Evolutionary conservation across 2,797 vertebrate genomes (phyloP), one percentile per base, ranked within the genome.

Genomic region (Peromyscus eremicus): DNA sequence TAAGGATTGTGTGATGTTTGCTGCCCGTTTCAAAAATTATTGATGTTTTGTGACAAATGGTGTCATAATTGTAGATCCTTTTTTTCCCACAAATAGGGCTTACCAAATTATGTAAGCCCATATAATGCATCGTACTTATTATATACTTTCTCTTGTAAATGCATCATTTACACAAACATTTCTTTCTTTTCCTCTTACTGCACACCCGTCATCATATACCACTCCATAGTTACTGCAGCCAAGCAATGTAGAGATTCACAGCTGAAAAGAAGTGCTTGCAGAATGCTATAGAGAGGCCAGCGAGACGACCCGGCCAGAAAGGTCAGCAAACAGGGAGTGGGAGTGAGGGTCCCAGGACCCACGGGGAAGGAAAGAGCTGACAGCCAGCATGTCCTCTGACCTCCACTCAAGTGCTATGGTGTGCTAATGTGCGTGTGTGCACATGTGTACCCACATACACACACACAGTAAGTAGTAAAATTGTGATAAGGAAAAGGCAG

Each of bases 231-330:
- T 37, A 6, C 2, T 1, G 0, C 76, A 79, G n/a, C 19, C 37
- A 34, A 52, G 16, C 71, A 73, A 23, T 21, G 10, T 32, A n/a
- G 43, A 23, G 23, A 75, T 62, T 93, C 40, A 13, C 27, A 34
- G 16, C 0, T 83, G 83, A 55, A 97, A 96, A 89, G n/a, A 25
- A 29, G 7, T 29, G 19, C 57, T 94, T 93, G 3, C 62, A 82
- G 87, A 70, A 46, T 4, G 17, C 9, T 66, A 34, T 11, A 84
- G 37, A 34, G 23, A 40, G 17, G 2, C 17, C 80, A 29, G 14
- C 2, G 9, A 23, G 40, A 46, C 1, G 5, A 49, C 62, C 34
- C 29, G 4, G 57, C n/a, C 80, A 17, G n/a, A 27, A 82, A 10
- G 5, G 57, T 16, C 13, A 43, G 37, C n/a, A 40, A 62, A 62